Evolutionary conservation across 30 jellyfish, hydroid and myxozoan genomes (phyloP).

Genomic region (Cassiopea andromeda): DNA sequence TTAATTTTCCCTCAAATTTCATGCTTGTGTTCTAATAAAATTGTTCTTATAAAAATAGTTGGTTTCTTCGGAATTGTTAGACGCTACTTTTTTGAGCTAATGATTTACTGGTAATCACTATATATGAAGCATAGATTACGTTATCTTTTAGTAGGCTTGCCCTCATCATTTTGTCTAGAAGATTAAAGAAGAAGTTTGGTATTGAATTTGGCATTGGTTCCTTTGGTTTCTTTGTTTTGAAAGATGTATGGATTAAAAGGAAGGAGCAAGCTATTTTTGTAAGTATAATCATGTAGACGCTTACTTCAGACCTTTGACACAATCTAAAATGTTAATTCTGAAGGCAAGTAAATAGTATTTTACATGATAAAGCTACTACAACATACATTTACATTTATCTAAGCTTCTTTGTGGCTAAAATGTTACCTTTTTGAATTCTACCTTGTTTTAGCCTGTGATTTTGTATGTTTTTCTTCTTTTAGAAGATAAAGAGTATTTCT

Average conservation of each 20-base stretch:
- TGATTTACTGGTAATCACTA: no score
- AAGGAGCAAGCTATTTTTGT: slow-evolving; percentile 23
- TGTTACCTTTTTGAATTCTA: not conserved
- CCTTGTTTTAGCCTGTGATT: not conserved
- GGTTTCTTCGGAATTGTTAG: no score
- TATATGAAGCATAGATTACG: not conserved
- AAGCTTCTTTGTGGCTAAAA: no score
- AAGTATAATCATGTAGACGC: not conserved
- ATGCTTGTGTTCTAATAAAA: no score
- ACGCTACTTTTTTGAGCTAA: no score
- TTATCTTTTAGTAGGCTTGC: not conserved
- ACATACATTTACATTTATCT: no score
- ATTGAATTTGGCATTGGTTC: slow-evolving; percentile 43
- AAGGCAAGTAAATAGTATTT: no score
- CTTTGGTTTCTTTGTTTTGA: slow-evolving; percentile 37
- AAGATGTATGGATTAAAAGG: slow-evolving; percentile 37
- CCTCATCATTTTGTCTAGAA: slow-evolving; percentile 25
- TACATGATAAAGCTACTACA: no score
- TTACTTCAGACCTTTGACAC: not conserved
- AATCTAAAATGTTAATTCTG: no score
- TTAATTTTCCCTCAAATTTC: no score
- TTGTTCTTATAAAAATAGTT: no score
- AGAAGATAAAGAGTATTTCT: slow-evolving; percentile 35
- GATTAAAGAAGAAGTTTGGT: slow-evolving; percentile 45
- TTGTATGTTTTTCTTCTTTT: not conserved